Conservation (phyloP, 2,113 vertebrate species). For the Lasiurus cinereus region DNA sequence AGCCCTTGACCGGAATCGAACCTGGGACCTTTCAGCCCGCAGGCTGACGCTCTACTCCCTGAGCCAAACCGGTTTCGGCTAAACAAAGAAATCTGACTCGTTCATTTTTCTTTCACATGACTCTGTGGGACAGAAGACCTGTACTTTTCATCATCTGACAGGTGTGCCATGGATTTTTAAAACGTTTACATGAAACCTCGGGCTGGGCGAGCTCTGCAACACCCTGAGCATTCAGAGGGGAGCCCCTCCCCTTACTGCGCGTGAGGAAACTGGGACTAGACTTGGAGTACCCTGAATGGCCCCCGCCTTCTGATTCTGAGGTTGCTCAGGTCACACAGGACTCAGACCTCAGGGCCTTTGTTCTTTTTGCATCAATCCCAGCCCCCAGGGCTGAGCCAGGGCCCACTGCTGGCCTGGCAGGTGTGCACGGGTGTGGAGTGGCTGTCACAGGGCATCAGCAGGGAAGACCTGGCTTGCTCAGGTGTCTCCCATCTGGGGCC, state of each 20-base stretch:
- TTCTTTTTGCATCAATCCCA: background rate
- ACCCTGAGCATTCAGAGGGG: background rate
- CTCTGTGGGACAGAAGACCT: background rate
- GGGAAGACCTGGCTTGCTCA: background rate
- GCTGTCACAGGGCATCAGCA: accelerated
- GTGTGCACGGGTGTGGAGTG: background rate
- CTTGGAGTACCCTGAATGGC: no score
- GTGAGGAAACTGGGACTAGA: background rate
- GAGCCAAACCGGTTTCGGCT: no score
- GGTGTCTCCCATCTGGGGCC: background rate
- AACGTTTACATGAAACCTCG: background rate
- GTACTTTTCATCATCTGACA: background rate
- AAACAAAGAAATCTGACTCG: background rate
- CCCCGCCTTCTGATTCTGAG: background rate
- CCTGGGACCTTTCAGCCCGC: no score
- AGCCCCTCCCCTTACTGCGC: accelerated
- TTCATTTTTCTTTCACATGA: background rate
- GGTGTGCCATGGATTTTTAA: background rate
- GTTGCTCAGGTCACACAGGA: background rate
- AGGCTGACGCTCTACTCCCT: no score
- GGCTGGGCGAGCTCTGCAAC: background rate
- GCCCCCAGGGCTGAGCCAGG: background rate
- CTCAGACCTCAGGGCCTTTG: background rate
- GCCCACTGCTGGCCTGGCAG: background rate
- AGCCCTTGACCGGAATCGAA: no score